Evolutionary conservation across 2,113 vertebrate genomes (phyloP).

Genomic region (Silurus meridionalis): DNA sequence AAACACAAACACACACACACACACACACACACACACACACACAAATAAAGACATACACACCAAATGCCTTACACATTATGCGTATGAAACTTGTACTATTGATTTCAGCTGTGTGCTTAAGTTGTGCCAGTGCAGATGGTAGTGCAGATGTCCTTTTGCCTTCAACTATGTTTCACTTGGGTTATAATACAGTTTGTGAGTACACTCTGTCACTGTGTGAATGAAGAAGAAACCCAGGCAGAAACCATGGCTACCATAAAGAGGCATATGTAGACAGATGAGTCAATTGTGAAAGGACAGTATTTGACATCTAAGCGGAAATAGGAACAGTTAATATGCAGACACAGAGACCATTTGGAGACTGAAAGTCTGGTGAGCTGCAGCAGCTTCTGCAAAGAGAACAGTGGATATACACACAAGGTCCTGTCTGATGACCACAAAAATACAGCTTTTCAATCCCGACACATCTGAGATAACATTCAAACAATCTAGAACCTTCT

Average conservation of each 20-base stretch:
- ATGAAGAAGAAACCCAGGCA: neutral
- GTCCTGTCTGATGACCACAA: conserved; percentile 58
- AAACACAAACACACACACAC: neutral
- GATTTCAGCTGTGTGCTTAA: conserved; percentile 22
- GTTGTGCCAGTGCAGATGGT: conserved; percentile 32
- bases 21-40: neutral
- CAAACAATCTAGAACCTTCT: conserved; percentile 73
- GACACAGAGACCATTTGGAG: conserved; percentile 59
- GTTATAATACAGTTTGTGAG: conserved; percentile 34
- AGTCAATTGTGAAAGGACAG: conserved; percentile 26
- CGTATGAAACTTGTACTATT: conserved; percentile 13
- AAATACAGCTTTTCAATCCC: conserved; percentile 41
- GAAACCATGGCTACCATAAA: conserved; percentile 34
- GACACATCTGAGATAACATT: conserved; percentile 61
- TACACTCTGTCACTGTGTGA: conserved; percentile 18
- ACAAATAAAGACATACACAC: conserved; percentile 1
- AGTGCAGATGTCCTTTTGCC: conserved; percentile 19
- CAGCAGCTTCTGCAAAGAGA: conserved; percentile 57
- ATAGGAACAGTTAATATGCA: conserved; percentile 15
- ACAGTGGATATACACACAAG: conserved; percentile 61
- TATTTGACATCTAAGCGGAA: conserved; percentile 26
- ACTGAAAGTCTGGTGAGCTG: conserved; percentile 66
- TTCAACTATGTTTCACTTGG: conserved; percentile 33
- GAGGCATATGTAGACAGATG: conserved; percentile 19
- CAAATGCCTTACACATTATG: neutral